These are phyloP conservation scores for Ephydatia muelleri DNA, from an alignment of 37 sponge, comb jelly and placozoan genomes.

Conservation along the genomic window DNA sequence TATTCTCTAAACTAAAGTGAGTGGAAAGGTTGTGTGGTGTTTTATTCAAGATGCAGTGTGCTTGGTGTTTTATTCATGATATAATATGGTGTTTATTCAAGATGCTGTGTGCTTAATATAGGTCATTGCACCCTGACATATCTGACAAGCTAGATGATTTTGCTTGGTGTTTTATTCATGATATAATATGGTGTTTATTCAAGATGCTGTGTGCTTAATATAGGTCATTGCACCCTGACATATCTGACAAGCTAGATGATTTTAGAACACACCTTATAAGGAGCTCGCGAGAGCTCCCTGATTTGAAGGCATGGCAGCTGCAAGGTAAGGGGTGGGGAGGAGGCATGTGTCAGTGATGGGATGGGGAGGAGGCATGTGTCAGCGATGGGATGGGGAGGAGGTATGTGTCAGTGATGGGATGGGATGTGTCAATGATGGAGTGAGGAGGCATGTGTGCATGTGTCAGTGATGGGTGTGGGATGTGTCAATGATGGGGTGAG, in stretches of 20 bases:
- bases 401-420: too few species aligned
- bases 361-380: background rate
- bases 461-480: too few species aligned
- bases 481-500: too few species aligned
- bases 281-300: slow-evolving; percentile 69
- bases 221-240: slow-evolving; percentile 62
- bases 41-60: too few species aligned
- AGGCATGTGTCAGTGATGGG: too few species aligned
- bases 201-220: background rate
- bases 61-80: too few species aligned
- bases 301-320: slow-evolving; percentile 93
- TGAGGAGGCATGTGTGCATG: too few species aligned
- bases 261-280: slow-evolving; percentile 75
- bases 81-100: background rate
- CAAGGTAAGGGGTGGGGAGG: slow-evolving; percentile 54
- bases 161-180: too few species aligned
- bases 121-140: slow-evolving; percentile 61
- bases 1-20: slow-evolving; percentile 70
- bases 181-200: background rate
- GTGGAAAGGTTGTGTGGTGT: background rate
- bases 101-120: slow-evolving; percentile 3
- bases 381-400: too few species aligned
- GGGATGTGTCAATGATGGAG: too few species aligned
- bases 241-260: slow-evolving; percentile 60
- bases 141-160: slow-evolving; percentile 67